Evolutionary conservation across 2,888 invertebrate genomes (phyloP), one percentile per base, ranked within the genome.

Genomic region (Eupithecia dodoneata): DNA sequence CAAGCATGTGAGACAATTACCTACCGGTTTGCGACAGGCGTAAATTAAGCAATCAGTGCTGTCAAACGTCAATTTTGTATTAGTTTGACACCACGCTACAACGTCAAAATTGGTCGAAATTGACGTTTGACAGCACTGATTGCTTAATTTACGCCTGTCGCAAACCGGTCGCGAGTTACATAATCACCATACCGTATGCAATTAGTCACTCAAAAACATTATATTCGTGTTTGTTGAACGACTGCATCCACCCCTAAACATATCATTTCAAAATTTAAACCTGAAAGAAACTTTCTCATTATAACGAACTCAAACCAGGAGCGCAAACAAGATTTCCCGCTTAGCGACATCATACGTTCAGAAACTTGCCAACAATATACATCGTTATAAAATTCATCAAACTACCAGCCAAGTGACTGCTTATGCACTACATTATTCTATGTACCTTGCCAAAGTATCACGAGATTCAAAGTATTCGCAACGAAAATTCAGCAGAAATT

Each of bases 401-500:
- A 87, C 84, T 85, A 84, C 86, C 82, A 86, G 83, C 80, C 75
- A 76, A 84, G 85, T 85, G 85, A 87, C 85, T 85, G 87, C 85
- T 86, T 85, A 86, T 84, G 83, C 85, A 84, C 85, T 86, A 85
- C 85, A 89, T 88, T 88, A 90, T 87, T 87, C 87, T 85, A 81
- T 84, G 85, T 87, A 86, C 87, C 80, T 86, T 84, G 89, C 86
- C 89, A 90, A 90, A 91, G 87, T 91, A 89, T 89, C 87, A 84
- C 84, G 85, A 89, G 89, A 90, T 88, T 88, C 87, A 85, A 87
- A 90, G 85, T 86, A 87, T 87, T 87, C 83, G 86, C 86, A 84
- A 87, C 87, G 89, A 89, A 90, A 89, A 89, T 89, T 88, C 85
- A 76, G 76, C 84, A 82, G 85, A 88, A 87, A 87, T 89, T 88